Evolutionary conservation across 37 sponge, comb jelly and placozoan genomes (phyloP).

Genomic region (Haliclona indistincta): DNA sequence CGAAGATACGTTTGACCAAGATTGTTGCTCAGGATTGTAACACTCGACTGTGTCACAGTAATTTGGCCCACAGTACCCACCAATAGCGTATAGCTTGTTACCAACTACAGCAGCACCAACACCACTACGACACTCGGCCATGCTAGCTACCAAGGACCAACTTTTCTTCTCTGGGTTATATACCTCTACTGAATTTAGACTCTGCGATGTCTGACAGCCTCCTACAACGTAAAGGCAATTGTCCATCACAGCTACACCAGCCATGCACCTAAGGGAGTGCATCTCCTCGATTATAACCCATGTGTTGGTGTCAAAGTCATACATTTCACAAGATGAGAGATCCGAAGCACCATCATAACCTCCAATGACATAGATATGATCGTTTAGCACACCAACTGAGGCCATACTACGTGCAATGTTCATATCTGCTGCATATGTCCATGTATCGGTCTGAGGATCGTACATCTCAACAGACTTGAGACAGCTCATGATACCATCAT

Average conservation of each 20-base stretch:
- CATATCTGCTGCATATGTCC: conserved; percentile 72
- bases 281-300: conserved; percentile 59
- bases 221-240: conserved; percentile 66
- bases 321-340: conserved; percentile 62
- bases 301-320: conserved; percentile 49
- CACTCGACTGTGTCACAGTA: conserved; percentile 71
- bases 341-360: conserved; percentile 83
- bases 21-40: conserved; percentile 44
- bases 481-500: conserved; percentile 80
- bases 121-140: conserved; percentile 70
- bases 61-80: conserved; percentile 72
- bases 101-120: conserved; percentile 75
- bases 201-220: conserved; percentile 69
- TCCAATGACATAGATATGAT: conserved; percentile 68
- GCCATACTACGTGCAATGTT: conserved; percentile 68
- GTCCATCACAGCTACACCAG: conserved; percentile 59
- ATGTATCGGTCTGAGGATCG: conserved; percentile 48
- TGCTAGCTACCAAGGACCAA: conserved; percentile 54
- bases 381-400: conserved; percentile 36
- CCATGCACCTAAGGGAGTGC: conserved; percentile 58
- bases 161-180: conserved; percentile 69
- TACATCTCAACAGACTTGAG: conserved; percentile 75
- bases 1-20: conserved; percentile 55
- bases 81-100: conserved; percentile 72
- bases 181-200: conserved; percentile 62